Conservation (phyloP, 2,888 invertebrate species). For the Limenitis camilla region DNA sequence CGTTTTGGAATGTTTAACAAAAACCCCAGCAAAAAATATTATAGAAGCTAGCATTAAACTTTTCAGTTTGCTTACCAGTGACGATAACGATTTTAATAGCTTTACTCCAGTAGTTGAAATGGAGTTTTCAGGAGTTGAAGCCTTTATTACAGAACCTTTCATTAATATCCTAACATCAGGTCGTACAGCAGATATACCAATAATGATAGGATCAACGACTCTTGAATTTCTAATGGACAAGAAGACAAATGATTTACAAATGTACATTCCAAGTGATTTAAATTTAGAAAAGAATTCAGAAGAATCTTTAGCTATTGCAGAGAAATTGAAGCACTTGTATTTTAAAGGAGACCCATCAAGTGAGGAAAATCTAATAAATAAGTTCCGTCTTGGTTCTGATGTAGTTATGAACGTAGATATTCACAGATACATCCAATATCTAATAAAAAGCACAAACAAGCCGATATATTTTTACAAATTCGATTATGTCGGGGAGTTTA, state of each 20-base stretch:
- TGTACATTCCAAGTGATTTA: conserved; percentile 47
- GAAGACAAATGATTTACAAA: conserved; percentile 45
- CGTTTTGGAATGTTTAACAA: conserved; percentile 49
- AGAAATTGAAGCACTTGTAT: conserved; percentile 47
- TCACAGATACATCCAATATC: conserved; percentile 51
- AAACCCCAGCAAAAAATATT: conserved; percentile 52
- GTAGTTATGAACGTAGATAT: conserved; percentile 42
- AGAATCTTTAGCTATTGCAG: conserved; percentile 42
- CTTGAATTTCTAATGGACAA: conserved; percentile 47
- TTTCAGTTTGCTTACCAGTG: conserved; percentile 21
- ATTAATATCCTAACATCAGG: conserved; percentile 53
- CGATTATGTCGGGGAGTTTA: conserved; percentile 57
- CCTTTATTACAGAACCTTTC: conserved; percentile 49
- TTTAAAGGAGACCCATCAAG: conserved; percentile 45
- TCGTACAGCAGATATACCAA: conserved; percentile 47
- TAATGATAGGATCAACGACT: conserved; percentile 53
- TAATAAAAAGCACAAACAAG: conserved; percentile 47
- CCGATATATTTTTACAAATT: conserved; percentile 61
- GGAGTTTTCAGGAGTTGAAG: conserved; percentile 55
- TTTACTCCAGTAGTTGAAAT: conserved; percentile 53
- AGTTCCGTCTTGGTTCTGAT: conserved; percentile 51
- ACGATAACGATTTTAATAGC: conserved; percentile 22
- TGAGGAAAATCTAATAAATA: conserved; percentile 42
- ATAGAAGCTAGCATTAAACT: conserved; percentile 43
- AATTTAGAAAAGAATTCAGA: conserved; percentile 45